A percentile compares a stretch with the other conserved stretches of the same genome.
phyloP scores from a whole-genome alignment of 2,888 invertebrate genomes.

The Cinara cedri region DNA sequence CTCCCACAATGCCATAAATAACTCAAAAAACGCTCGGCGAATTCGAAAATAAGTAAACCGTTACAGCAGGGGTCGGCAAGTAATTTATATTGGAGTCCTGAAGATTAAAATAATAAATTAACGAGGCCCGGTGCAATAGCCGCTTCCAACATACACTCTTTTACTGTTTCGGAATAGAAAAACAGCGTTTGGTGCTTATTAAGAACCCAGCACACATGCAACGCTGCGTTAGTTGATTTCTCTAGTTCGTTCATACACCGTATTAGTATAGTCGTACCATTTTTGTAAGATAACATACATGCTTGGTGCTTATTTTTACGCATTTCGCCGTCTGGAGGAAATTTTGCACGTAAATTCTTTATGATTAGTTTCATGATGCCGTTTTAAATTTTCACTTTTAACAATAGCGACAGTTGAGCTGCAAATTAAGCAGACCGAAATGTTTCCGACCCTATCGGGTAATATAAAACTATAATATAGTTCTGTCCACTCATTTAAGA shows the following conservation, averaged over 20 bases:
- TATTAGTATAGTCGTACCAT: constrained; percentile 20
- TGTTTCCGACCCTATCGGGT: neutral
- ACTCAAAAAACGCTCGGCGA: too few relatives aligned
- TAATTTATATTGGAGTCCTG: neutral
- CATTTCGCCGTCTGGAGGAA: constrained; percentile 3
- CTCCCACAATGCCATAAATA: too few relatives aligned
- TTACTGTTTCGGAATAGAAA: constrained; percentile 31
- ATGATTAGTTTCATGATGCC: constrained; percentile 11
- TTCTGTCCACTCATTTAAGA: constrained; percentile 9
- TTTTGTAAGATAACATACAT: constrained; percentile 17
- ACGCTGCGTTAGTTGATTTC: constrained; percentile 26
- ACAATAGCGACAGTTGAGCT: neutral
- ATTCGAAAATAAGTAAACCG: too few relatives aligned
- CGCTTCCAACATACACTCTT: constrained; percentile 34
- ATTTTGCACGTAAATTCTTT: constrained; percentile 1
- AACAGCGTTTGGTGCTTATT: constrained; percentile 47
- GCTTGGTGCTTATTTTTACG: constrained; percentile 8
- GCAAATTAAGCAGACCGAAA: neutral
- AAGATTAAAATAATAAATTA: constrained; percentile 7
- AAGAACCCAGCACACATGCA: constrained; percentile 33
- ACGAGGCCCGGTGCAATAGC: neutral
- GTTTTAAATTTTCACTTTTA: constrained; percentile 1
- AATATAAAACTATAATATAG: constrained; percentile 21
- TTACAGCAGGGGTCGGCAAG: neutral
- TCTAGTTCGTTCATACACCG: constrained; percentile 35